Evolutionary conservation across 2,888 invertebrate species (phyloP).

Genomic region (Euspilapteryx auroguttella): DNA sequence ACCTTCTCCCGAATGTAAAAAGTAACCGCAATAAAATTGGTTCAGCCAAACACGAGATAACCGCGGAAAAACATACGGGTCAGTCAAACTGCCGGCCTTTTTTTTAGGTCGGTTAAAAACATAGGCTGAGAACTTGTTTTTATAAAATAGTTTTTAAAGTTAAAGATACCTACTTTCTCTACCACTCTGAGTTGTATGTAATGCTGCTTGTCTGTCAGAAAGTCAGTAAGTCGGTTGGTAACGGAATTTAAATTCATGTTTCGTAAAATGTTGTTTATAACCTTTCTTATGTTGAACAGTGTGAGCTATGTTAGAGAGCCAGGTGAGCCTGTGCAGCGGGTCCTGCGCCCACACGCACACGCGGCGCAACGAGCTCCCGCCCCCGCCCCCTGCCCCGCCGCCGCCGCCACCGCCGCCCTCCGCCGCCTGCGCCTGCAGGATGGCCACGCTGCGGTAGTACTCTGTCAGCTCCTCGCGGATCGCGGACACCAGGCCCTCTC

Average conservation of each 20-base stretch:
- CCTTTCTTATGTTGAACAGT: conserved; percentile 79
- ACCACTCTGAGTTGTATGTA: too few relatives aligned
- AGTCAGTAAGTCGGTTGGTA: neutral
- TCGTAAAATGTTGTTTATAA: conserved; percentile 11
- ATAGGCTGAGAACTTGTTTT: too few relatives aligned
- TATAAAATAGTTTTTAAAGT: too few relatives aligned
- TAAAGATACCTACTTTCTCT: too few relatives aligned
- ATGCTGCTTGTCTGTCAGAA: too few relatives aligned
- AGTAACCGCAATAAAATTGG: too few relatives aligned
- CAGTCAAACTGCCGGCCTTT: too few relatives aligned
- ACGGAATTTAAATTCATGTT: too few relatives aligned
- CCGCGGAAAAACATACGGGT: too few relatives aligned
- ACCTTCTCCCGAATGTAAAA: too few relatives aligned
- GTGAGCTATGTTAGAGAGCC: conserved; percentile 82
- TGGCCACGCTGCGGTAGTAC: conserved; percentile 86
- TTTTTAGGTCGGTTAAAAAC: too few relatives aligned
- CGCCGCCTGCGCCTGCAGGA: conserved; percentile 88
- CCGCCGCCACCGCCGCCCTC: conserved; percentile 36
- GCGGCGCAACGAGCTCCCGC: conserved; percentile 67
- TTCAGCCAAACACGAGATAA: too few relatives aligned
- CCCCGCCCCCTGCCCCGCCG: conserved; percentile 43
- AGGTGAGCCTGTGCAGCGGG: conserved; percentile 77
- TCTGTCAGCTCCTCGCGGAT: conserved; percentile 83
- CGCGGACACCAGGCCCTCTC: conserved; percentile 84
- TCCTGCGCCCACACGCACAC: conserved; percentile 83